Conservation (phyloP, 2,888 invertebrate genomes). For the Lasiommata megera region DNA sequence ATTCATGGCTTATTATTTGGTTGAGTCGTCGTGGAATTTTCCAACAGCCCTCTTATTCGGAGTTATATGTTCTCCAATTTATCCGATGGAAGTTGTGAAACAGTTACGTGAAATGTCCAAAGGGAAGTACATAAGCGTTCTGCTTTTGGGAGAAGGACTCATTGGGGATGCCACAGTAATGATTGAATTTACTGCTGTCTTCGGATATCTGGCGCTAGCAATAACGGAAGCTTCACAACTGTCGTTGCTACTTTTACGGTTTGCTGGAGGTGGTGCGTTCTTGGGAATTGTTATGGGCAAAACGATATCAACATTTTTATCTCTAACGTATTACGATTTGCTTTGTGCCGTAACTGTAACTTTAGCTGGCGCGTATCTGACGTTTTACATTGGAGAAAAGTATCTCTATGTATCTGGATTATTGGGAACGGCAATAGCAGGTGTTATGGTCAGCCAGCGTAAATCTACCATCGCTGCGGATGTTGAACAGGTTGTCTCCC, state of each 20-base stretch:
- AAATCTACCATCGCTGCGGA: constrained; percentile 65
- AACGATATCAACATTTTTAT: constrained; percentile 53
- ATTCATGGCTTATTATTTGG: constrained; percentile 62
- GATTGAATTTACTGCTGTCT: constrained; percentile 65
- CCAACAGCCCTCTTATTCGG: constrained; percentile 61
- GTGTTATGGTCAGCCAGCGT: constrained; percentile 59
- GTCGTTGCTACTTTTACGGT: constrained; percentile 56
- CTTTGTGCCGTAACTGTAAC: constrained; percentile 63
- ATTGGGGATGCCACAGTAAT: constrained; percentile 67
- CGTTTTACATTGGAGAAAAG: constrained; percentile 69
- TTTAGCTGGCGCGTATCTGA: constrained; percentile 59
- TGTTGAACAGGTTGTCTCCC: constrained; percentile 57
- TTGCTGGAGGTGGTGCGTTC: constrained; percentile 60
- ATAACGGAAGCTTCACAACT: constrained; percentile 54
- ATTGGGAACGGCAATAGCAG: constrained; percentile 59
- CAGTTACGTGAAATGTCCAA: constrained; percentile 58
- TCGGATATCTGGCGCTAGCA: constrained; percentile 58
- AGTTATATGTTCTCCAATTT: constrained; percentile 64
- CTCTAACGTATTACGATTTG: constrained; percentile 62
- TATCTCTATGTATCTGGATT: constrained; percentile 69
- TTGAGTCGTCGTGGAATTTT: constrained; percentile 62
- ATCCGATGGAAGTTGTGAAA: constrained; percentile 66
- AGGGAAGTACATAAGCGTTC: constrained; percentile 66
- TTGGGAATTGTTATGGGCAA: constrained; percentile 65
- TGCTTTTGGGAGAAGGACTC: constrained; percentile 65